These are phyloP conservation scores for Ormia ochracea DNA, from an alignment of 2,888 invertebrate species.

Conservation along the genomic window DNA sequence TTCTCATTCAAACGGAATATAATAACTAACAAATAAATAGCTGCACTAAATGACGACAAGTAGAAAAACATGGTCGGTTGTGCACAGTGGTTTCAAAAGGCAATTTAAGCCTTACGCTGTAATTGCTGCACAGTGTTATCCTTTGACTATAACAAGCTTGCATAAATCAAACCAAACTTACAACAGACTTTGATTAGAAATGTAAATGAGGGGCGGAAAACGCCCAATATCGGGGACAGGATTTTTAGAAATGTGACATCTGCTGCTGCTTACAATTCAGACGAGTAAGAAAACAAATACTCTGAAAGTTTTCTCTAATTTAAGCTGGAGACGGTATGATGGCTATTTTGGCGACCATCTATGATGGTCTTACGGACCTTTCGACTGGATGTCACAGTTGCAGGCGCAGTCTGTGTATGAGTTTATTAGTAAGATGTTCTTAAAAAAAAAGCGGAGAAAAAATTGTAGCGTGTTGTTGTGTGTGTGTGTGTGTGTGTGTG, in stretches of 20 bases:
- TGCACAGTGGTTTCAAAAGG: neutral
- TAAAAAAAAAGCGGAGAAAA: no score
- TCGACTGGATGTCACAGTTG: neutral
- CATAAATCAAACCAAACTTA: neutral
- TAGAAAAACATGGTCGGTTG: neutral
- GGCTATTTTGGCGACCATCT: constrained; percentile 29
- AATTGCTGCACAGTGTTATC: neutral
- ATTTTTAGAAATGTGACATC: constrained; percentile 70
- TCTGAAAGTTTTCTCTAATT: constrained; percentile 1
- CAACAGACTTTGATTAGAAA: neutral
- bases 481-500: neutral
- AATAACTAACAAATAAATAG: constrained; percentile 42
- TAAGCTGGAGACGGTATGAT: constrained; percentile 65
- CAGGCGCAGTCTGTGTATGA: neutral
- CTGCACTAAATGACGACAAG: constrained; percentile 14
- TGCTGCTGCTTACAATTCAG: constrained; percentile 47
- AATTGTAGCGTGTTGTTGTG: no score
- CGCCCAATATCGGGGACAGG: constrained; percentile 67
- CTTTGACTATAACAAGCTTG: no score
- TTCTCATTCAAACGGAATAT: constrained; percentile 39
- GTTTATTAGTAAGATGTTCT: constrained; percentile 9
- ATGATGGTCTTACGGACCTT: neutral
- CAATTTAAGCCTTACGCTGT: neutral
- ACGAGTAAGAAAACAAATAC: neutral
- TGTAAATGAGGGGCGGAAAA: neutral